phyloP scores from a whole-genome alignment of 1,140 invertebrate species.

The Ceratina australensis region DNA sequence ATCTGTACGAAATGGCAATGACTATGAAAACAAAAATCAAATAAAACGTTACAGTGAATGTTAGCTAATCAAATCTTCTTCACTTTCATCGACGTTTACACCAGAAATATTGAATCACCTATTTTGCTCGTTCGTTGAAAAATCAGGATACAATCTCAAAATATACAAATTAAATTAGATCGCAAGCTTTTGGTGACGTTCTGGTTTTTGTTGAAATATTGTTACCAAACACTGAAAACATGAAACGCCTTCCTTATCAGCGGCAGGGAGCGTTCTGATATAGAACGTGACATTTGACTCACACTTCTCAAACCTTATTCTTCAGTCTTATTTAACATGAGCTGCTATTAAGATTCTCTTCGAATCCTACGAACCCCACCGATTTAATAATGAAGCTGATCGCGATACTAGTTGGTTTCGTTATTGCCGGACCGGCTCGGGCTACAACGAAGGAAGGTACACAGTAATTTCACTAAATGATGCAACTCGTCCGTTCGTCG shows the following conservation, averaged over 20 bases:
- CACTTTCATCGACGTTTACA: too few species aligned
- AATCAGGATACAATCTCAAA: too few species aligned
- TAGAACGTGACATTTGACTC: neutral
- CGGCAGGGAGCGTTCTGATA: neutral
- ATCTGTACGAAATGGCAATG: slow-evolving; percentile 62
- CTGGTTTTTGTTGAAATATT: too few species aligned
- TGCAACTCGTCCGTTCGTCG: neutral
- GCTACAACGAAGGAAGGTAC: slow-evolving; percentile 30
- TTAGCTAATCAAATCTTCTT: slow-evolving; percentile 40
- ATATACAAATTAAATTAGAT: too few species aligned
- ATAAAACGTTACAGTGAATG: slow-evolving; percentile 73
- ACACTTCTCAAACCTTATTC: neutral
- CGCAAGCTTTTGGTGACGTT: too few species aligned
- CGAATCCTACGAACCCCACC: too few species aligned
- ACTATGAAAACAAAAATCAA: slow-evolving; percentile 70
- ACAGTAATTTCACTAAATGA: neutral
- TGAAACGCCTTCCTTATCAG: neutral
- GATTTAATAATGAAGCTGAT: neutral
- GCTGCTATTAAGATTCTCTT: neutral
- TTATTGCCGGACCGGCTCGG: neutral
- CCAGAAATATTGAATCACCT: too few species aligned
- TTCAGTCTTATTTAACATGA: neutral
- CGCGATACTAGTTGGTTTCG: neutral
- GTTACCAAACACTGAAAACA: too few species aligned
- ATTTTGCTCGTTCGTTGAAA: too few species aligned